Conservation (phyloP, 2,797 vertebrate genomes). For the Botia almorhae region DNA sequence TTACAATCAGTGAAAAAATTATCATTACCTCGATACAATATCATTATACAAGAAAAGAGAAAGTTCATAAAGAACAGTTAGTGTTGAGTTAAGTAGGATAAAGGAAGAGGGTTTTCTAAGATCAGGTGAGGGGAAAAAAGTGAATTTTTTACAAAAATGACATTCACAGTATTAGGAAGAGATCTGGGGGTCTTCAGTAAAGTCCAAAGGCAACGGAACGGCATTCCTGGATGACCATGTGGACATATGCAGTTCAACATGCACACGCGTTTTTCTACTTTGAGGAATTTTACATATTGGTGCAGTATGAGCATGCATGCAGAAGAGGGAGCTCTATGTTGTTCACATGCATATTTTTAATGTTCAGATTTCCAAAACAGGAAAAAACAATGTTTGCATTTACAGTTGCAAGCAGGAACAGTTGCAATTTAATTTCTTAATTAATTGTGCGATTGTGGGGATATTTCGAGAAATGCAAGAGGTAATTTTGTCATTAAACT, state of each 20-base stretch:
- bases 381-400: neutral
- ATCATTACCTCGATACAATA: too few relatives aligned
- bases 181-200: constrained; percentile 1
- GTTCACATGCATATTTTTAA: constrained; percentile 20
- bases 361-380: neutral
- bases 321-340: neutral
- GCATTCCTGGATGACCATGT: constrained; percentile 1
- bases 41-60: constrained; percentile 25
- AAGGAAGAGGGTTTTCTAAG: constrained; percentile 56
- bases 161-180: constrained; percentile 30
- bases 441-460: too few relatives aligned
- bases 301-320: constrained; percentile 24
- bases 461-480: neutral
- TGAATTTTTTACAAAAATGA: neutral
- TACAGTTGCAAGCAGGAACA: neutral
- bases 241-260: constrained; percentile 18
- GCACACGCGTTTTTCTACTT: constrained; percentile 9
- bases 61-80: constrained; percentile 24
- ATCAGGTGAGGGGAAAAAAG: constrained; percentile 12
- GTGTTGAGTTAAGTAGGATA: constrained; percentile 20
- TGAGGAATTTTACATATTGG: neutral
- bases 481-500: constrained; percentile 4
- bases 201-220: neutral
- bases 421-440: too few relatives aligned
- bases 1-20: neutral